Base-by-base conservation (phyloP, 2,113 vertebrate species). In the Mormyrus lacerda region DNA sequence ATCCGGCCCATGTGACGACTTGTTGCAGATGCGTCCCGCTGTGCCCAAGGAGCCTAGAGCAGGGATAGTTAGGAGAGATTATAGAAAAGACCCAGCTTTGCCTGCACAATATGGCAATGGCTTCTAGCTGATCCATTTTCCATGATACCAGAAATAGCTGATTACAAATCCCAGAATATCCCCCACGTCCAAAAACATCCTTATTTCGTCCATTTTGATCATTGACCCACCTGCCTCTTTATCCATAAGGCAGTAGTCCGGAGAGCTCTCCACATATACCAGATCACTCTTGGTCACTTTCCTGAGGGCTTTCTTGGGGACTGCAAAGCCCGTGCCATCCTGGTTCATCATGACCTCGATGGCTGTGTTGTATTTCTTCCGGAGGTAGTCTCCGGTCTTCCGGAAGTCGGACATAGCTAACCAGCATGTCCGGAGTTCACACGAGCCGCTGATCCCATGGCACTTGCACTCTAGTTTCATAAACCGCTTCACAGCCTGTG, bases 391-490 rank as follows among this genome's bases (percentile, higher is more conserved):
- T 61, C 98, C 98, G 0, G 98, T 99, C 91, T 96, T 96, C 87
- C 97, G 96, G 92, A 99, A 99, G 94, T 99, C 98, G 2, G 98
- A 97, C 96, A 99, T 97, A 0, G 98, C 97, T 89, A 97, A 93
- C 98, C 98, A 99, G 88, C 98, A 99, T 93, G 98, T 99, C 92
- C 98, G 97, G 91, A 99, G 95, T 4, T 98, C 97, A 91, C 98
- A 99, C 91, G 98, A 99, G 91, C 98, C 98, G 0, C 98, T 99
- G 90, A 99, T 97, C 6, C 98, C 98, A 0, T 99, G 98, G 94
- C 98, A 99, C 94, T 99, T 99, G 94, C 98, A 99, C 94, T 99
- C 98, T 93, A 97, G 97, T 95, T 99, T 99, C 96, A 99, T 96
- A 94, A 99, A 99, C 83, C 97, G 96, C 93, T 99, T 98, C 93